Percentiles rank a stretch among this genome's conserved stretches.
phyloP scores from a whole-genome alignment of 2,888 invertebrate genomes.

The Pollenia angustigena region DNA sequence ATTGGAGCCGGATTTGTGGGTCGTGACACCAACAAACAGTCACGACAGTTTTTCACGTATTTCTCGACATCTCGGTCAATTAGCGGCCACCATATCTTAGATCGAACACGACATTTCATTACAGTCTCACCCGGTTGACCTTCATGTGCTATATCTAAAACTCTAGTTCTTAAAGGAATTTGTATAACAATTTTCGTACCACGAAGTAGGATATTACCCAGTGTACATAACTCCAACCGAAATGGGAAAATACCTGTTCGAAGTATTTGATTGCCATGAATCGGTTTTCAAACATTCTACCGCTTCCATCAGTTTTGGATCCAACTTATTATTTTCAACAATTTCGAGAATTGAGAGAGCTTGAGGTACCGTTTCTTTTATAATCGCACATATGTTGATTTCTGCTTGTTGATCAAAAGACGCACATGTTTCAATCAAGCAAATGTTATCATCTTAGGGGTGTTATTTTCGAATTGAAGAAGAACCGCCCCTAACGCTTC shows the following conservation, averaged over 20 bases:
- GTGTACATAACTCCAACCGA: conserved; percentile 58
- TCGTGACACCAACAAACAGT: conserved; percentile 66
- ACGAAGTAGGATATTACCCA: conserved; percentile 52
- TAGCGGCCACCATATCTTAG: conserved; percentile 69
- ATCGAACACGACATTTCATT: conserved; percentile 59
- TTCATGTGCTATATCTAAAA: conserved; percentile 3
- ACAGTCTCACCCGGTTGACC: conserved; percentile 46
- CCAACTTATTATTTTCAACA: conserved; percentile 45
- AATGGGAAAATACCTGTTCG: conserved; percentile 51
- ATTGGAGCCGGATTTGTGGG: conserved; percentile 39
- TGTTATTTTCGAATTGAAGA: no score
- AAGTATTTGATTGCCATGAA: conserved; percentile 14
- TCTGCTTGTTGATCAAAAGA: no score
- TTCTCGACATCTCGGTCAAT: conserved; percentile 62
- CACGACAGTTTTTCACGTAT: conserved; percentile 62
- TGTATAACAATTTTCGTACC: conserved; percentile 60
- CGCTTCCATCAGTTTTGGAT: conserved; percentile 44
- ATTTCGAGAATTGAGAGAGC: conserved; percentile 55
- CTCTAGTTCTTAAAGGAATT: conserved; percentile 15
- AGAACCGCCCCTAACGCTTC: no score
- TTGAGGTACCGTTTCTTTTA: conserved; percentile 41
- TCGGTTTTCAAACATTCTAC: conserved; percentile 33
- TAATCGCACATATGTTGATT: conserved; percentile 32
- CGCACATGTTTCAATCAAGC: no score
- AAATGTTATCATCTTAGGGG: no score